Base-by-base conservation (phyloP, 2,888 invertebrate species). In the Priocnemis perturbator region DNA sequence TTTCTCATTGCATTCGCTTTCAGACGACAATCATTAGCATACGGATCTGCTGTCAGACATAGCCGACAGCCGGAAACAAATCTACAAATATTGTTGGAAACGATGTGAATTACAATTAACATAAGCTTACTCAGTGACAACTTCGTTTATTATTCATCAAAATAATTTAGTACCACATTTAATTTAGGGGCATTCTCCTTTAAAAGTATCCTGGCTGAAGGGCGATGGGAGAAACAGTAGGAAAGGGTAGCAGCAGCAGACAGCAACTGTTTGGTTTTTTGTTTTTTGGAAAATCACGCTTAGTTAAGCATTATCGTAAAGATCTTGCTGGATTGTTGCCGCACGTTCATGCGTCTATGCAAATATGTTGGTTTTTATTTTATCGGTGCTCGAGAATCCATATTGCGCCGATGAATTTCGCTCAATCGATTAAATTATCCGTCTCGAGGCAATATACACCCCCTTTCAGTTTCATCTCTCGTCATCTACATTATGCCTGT, bases 151-250 rank as follows among this genome's bases (percentile, higher is more conserved):
- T 85, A 74, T 83, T 83, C 81, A 81, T 78, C 79, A 85, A 82
- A 82, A 83, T 84, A 86, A 84, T 83, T 83, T 81, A 84, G 78
- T 84, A 82, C 79, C 83, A 83, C 82, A 84, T 84, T 76, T 76
- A 79, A 80, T 69, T 75, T 78, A 71, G 74, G 74, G 58, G 45
- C 52, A 63, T 56, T 71, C 64, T 63, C 63, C 60, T 53, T 30
- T 37, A 30, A 52, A 59, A 47, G 58, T 37, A 64, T 66, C 37
- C 53, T 45, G 64, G 55, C 60, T 61, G 53, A 57, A 62, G 52
- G 62, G 45, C 60, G 47, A 47, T 58, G 68, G 37, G 59, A 69
- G 48, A 71, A 67, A 71, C 57, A 68, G 60, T 66, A 66, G 69
- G 60, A 69, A 71, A 63, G 60, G 64, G 59, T 37, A 37, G 37